These are phyloP conservation scores for Drosophila kuntzei DNA, from an alignment of 2,888 invertebrate species.

Conservation along the genomic window DNA sequence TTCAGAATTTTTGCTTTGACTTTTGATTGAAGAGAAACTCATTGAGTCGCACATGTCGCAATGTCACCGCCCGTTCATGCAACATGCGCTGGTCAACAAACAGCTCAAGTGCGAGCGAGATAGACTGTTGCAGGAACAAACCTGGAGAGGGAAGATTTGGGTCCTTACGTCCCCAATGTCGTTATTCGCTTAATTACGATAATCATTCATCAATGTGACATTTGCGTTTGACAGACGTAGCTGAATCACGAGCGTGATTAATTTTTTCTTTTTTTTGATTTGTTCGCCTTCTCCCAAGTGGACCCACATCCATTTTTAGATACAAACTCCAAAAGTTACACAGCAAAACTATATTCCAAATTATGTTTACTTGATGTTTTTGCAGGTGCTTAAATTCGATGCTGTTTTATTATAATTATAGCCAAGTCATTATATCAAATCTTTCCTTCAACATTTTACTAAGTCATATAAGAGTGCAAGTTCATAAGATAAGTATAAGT, in stretches of 20 bases:
- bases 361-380: conserved; percentile 8
- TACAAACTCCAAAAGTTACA: conserved; percentile 22
- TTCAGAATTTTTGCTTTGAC: conserved; percentile 14
- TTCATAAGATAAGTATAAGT: background rate
- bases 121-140: background rate
- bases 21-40: conserved; percentile 58
- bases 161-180: conserved; percentile 55
- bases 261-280: conserved; percentile 36
- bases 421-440: conserved; percentile 16
- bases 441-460: background rate
- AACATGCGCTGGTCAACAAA: conserved; percentile 3
- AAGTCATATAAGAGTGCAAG: background rate
- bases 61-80: conserved; percentile 55
- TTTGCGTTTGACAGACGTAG: conserved; percentile 77
- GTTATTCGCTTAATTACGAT: conserved; percentile 79
- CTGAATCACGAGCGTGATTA: conserved; percentile 77
- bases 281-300: conserved; percentile 24
- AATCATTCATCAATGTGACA: conserved; percentile 82
- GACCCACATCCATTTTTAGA: conserved; percentile 4
- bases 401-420: conserved; percentile 3
- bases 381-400: conserved; percentile 27
- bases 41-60: conserved; percentile 62
- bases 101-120: conserved; percentile 5
- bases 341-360: conserved; percentile 43
- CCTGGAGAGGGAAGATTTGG: background rate